A percentile compares a stretch with the other conserved stretches of the same genome.
phyloP scores from a whole-genome alignment of 2,888 invertebrate species.

The Sipunculus nudus region DNA sequence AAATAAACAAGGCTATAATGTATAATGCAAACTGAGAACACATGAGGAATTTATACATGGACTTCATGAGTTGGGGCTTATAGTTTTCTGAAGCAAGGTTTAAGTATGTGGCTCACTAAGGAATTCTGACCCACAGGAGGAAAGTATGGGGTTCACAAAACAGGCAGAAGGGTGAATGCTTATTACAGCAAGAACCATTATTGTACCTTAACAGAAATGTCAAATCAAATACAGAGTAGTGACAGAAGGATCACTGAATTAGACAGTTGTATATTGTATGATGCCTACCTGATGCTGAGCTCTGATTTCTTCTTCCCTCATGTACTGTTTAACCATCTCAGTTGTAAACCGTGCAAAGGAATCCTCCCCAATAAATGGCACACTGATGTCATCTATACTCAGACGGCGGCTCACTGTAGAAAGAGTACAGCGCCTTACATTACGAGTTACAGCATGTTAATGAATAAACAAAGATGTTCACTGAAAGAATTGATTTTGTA shows the following conservation, averaged over 20 bases:
- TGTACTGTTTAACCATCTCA: constrained; percentile 65
- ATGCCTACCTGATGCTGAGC: constrained; percentile 70
- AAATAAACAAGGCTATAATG: too few species aligned
- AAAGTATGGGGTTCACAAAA: too few species aligned
- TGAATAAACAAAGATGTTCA: constrained; percentile 42
- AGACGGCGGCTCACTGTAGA: constrained; percentile 4
- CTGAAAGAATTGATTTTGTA: too few species aligned
- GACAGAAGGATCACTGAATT: too few species aligned
- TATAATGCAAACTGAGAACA: too few species aligned
- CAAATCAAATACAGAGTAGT: background rate
- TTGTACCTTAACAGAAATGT: background rate
- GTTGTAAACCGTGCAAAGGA: constrained; percentile 65
- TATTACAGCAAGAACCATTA: background rate
- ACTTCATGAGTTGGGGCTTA: too few species aligned
- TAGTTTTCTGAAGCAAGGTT: too few species aligned
- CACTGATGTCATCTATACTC: constrained; percentile 33
- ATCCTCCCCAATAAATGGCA: constrained; percentile 47
- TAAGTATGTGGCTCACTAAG: too few species aligned
- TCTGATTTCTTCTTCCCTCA: constrained; percentile 75
- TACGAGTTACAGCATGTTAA: background rate
- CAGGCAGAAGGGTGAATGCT: background rate
- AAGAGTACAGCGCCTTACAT: background rate
- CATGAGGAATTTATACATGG: too few species aligned
- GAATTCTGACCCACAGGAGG: too few species aligned
- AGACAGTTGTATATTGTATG: too few species aligned